Conservation (phyloP, 1,140 invertebrate species). For the Oryctes rhinoceros region DNA sequence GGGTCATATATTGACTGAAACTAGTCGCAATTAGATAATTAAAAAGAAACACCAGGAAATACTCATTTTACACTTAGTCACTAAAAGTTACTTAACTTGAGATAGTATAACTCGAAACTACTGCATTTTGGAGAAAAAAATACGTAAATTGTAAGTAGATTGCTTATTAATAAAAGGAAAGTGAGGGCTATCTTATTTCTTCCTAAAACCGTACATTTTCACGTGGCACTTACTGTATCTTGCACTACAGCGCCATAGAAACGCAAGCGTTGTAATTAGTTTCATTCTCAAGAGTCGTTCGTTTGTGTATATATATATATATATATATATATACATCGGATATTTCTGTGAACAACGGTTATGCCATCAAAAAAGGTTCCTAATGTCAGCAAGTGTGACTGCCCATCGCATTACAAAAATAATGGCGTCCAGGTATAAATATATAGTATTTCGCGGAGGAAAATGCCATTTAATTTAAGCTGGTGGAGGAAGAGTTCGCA, state of each 20-base stretch:
- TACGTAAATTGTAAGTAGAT: too few species aligned
- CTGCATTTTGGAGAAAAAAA: too few species aligned
- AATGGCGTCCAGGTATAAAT: constrained; percentile 37
- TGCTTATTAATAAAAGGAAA: background rate
- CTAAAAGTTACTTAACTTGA: too few species aligned
- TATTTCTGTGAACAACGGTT: constrained; percentile 9
- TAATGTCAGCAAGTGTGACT: constrained; percentile 39
- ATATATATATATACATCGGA: background rate
- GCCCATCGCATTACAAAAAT: constrained; percentile 38
- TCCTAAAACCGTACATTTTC: too few species aligned
- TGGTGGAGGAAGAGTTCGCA: background rate
- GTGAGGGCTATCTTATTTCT: too few species aligned
- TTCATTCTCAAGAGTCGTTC: background rate
- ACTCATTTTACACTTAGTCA: too few species aligned
- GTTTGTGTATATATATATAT: background rate
- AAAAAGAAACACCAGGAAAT: too few species aligned
- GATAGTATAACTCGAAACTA: too few species aligned
- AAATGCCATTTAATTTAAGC: constrained; percentile 39
- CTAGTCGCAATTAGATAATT: too few species aligned
- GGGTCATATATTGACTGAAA: too few species aligned
- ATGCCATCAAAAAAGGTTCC: background rate
- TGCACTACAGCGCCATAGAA: background rate
- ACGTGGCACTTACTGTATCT: background rate
- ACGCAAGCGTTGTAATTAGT: constrained; percentile 31
- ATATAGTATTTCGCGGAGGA: constrained; percentile 36